Percentiles rank a stretch among this genome's conserved stretches.
Conservation (phyloP, 1,140 invertebrate genomes). For the Delia radicum region DNA sequence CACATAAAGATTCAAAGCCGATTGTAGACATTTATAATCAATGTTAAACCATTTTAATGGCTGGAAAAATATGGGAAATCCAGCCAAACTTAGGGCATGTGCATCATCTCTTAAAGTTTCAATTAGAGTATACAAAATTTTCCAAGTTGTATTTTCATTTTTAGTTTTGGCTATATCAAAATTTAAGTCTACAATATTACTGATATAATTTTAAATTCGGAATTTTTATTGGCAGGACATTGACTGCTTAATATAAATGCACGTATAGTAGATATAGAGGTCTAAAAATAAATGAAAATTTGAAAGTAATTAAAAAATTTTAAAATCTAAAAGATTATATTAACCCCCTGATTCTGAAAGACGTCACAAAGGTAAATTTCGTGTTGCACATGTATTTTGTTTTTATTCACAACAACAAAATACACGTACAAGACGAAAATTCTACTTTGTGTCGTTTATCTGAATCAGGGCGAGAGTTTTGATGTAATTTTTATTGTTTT, state of each 20-base stretch:
- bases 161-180: not conserved
- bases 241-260: slow-evolving; percentile 1
- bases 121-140: not conserved
- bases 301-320: too few relatives aligned
- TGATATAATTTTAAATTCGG: slow-evolving; percentile 20
- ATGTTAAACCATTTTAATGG: slow-evolving; percentile 20
- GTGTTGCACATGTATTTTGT: too few relatives aligned
- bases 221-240: slow-evolving; percentile 13
- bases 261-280: slow-evolving; percentile 11
- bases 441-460: too few relatives aligned
- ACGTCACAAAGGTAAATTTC: too few relatives aligned
- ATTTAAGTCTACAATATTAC: not conserved
- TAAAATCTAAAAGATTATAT: too few relatives aligned
- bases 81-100: not conserved
- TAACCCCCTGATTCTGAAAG: too few relatives aligned
- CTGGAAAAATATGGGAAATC: slow-evolving; percentile 12
- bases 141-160: slow-evolving; percentile 12
- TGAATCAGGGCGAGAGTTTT: too few relatives aligned
- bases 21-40: slow-evolving; percentile 5
- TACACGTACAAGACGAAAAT: too few relatives aligned
- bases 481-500: too few relatives aligned
- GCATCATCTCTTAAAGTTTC: slow-evolving; percentile 20
- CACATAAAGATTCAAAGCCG: slow-evolving; percentile 17
- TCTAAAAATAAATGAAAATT: slow-evolving; percentile 8
- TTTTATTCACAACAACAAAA: too few relatives aligned